Base-by-base conservation (phyloP, 2,113 vertebrate species). In the Lamprotornis superbus region DNA sequence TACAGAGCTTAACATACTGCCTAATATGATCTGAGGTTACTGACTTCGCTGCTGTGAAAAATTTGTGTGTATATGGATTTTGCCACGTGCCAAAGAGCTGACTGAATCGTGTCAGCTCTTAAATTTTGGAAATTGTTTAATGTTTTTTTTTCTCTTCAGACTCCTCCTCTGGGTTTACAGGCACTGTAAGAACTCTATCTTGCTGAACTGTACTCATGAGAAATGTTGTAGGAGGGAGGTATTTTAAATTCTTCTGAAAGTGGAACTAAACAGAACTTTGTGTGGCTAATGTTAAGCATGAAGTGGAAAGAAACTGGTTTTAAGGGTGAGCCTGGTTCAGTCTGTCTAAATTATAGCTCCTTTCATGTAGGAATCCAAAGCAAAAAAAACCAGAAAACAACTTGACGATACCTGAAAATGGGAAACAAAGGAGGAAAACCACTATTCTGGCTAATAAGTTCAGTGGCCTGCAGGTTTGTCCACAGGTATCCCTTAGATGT, bases 291-390 rank as follows among this genome's bases (percentile, higher is more conserved):
- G 28, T 28, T 70, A 23, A 91, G 46, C 37, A 15, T 31, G 30
- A 87, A 61, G 65, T n/a, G 9, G 25, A 61, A 94, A 73, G 22
- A 84, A 83, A 68, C 20, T 22, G 35, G 25, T 60, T 93, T 86
- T 73, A 64, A 83, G 39, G 15, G 20, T 11, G 2, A 94, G 42
- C 39, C 52, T 75, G 8, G 37, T 69, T 61, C 44, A 37, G 47
- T 15, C 83, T 83, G 49, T 63, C 60, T 73, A 24, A 89, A 55
- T 71, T 67, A 83, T 33, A 73, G 27, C 30, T 74, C 12, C 61
- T 90, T 92, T 79, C 40, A 8, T 24, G 39, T 47, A 67, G 23
- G 27, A 85, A 39, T 33, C 31, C 63, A 55, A 35, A 87, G 14
- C 9, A 14, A 39, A 55, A 65, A 40, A 42, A 65, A 40, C 2